Base-by-base conservation (phyloP, 1,140 invertebrate species). In the Panagrolaimus sp. region DNA sequence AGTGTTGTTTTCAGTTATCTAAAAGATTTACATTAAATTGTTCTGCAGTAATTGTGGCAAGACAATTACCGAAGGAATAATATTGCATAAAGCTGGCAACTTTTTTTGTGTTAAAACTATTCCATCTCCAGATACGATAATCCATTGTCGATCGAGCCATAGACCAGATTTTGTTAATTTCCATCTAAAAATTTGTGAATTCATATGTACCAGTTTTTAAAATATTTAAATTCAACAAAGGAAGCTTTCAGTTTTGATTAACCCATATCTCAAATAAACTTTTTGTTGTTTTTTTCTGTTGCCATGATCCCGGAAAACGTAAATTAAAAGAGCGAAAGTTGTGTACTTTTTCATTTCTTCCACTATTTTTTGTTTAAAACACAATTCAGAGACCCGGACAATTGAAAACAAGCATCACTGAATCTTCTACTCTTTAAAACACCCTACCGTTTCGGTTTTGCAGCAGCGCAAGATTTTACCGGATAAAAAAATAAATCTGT, bases 391-490 rank as follows among this genome's bases (percentile, higher is more conserved):
- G n/a, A n/a, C n/a, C n/a, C n/a, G n/a, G n/a, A n/a, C n/a, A n/a
- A n/a, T n/a, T n/a, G n/a, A n/a, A n/a, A n/a, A n/a, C n/a, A n/a
- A n/a, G n/a, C n/a, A n/a, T n/a, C n/a, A n/a, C n/a, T n/a, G n/a
- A n/a, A n/a, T n/a, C n/a, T n/a, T n/a, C n/a, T n/a, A n/a, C n/a
- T n/a, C n/a, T n/a, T n/a, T n/a, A n/a, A n/a, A n/a, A n/a, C n/a
- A n/a, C n/a, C 42, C n/a, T 9, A 78, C 68, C 67, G 43, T 74
- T 76, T 71, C 57, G 91, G 85, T 82, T 89, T 87, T 73, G 90
- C 90, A 44, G 89, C 88, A 2, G 87, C 91, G 85, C 93, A 96
- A 0, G 93, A 96, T 85, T 98, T 98, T 1, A 97, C 87, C 1
- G 94, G 94, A 85, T 92, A 98, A 61, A 96, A 85, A 79, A 88